phyloP scores from a whole-genome alignment of 1,140 invertebrate genomes.

The Ooceraea biroi region DNA sequence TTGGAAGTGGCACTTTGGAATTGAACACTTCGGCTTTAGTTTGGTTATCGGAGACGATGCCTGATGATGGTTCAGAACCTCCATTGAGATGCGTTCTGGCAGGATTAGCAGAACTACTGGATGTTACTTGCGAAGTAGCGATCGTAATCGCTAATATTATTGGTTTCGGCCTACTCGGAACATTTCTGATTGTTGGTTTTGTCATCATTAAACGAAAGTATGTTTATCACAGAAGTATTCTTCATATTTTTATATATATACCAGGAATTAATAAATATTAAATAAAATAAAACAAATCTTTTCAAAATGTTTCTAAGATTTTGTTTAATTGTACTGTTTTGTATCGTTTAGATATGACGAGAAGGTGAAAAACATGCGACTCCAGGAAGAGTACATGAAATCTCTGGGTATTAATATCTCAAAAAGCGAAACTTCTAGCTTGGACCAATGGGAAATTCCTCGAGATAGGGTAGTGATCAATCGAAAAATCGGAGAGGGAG shows the following conservation, averaged over 20 bases:
- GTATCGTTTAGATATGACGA: conserved; percentile 88
- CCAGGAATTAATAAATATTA: neutral
- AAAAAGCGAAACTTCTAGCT: conserved; percentile 84
- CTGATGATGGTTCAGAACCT: conserved; percentile 90
- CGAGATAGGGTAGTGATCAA: conserved; percentile 96
- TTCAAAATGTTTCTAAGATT: neutral
- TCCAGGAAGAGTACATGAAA: conserved; percentile 91
- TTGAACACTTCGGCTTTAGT: conserved; percentile 87
- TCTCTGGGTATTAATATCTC: conserved; percentile 90
- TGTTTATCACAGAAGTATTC: conserved; percentile 57
- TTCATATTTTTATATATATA: neutral
- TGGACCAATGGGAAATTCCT: conserved; percentile 96
- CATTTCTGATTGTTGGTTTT: conserved; percentile 88
- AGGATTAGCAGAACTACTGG: conserved; percentile 89
- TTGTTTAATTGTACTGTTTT: conserved; percentile 7
- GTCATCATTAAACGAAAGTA: conserved; percentile 90
- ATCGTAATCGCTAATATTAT: conserved; percentile 91
- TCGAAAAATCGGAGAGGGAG: conserved; percentile 94
- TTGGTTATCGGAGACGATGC: conserved; percentile 89
- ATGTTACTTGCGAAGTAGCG: conserved; percentile 91
- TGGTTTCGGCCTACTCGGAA: conserved; percentile 88
- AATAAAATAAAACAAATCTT: conserved; percentile 6
- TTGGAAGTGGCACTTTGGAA: conserved; percentile 84
- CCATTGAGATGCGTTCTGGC: conserved; percentile 88
- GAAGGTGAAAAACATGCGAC: conserved; percentile 89